Evolutionary conservation across 2,113 vertebrate species (phyloP), one percentile per base, ranked within the genome.

Genomic region (Chlorocebus sabaeus): DNA sequence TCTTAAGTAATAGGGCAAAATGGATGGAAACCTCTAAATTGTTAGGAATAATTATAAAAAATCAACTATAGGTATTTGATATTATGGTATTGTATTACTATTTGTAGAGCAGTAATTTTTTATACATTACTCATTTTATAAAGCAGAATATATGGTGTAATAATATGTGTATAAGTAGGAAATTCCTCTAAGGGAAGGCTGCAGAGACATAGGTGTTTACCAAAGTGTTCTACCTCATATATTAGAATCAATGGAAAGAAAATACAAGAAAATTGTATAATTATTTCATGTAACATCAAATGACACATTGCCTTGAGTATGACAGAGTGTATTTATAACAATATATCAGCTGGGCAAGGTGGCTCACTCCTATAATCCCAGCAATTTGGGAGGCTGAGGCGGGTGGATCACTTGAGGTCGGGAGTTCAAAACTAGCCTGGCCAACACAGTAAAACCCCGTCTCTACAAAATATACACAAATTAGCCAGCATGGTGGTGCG

Each of bases 1-100:
- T 68, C 43, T 97, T 91, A 82, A 94, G 20, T 52, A 80, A 85
- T 61, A 45, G 81, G 20, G 14, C 0, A 89, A 81, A 57, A 18
- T 92, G n/a, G 87, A 78, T 55, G 50, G n/a, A 75, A 73, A 86
- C 83, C 88, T 93, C 68, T 84, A 75, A 95, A 83, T 10, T 93
- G 35, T 30, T 68, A 90, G n/a, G 6, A 55, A 32, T 75, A 73
- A 81, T 83, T 76, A 78, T 4, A 61, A 92, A 89, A 86, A 52
- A 23, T 48, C 8, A 87, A 50, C 10, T 87, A 17, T 35, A 90
- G 57, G 16, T 73, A 59, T 50, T 25, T 23, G 8, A 70, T 67
- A 55, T 61, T 85, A 35, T 95, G 23, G 32, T 48, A 78, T 72
- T 48, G 17, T 48, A 38, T 93, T 61, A 52, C 57, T 84, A 40